These are phyloP conservation scores for Paradoxurus hermaphroditus DNA, from an alignment of 2,113 vertebrate species.

Conservation along the genomic window DNA sequence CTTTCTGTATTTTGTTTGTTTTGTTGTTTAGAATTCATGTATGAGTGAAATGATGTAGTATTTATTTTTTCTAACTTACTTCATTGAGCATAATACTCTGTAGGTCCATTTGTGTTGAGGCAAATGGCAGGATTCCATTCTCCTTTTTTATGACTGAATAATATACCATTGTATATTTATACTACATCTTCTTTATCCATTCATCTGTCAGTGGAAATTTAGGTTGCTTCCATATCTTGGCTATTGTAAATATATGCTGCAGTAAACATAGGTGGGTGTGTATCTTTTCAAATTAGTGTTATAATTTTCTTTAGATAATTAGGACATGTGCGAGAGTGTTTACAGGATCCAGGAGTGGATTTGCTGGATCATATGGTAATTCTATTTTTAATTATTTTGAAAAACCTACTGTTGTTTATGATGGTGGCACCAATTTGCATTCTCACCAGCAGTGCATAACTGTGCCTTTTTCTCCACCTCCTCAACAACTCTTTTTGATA, in stretches of 20 bases:
- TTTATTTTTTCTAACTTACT: neutral
- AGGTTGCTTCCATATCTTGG: neutral
- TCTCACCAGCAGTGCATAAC: neutral
- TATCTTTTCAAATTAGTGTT: neutral
- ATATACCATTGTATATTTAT: neutral
- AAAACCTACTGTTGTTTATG: neutral
- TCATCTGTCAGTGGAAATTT: neutral
- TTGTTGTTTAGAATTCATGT: neutral
- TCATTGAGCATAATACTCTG: neutral
- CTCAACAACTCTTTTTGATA: neutral
- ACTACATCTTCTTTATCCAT: neutral
- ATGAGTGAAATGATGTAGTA: neutral
- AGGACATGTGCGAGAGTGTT: no score
- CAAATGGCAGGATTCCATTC: neutral
- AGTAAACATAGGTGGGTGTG: neutral
- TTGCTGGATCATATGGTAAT: neutral
- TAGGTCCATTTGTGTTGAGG: neutral
- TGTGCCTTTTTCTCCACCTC: neutral
- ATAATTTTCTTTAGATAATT: neutral
- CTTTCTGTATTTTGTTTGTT: neutral
- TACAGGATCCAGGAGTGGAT: neutral
- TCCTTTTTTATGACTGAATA: neutral
- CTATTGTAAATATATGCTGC: neutral
- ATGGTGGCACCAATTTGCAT: neutral
- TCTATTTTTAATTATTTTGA: neutral